Base-by-base conservation (phyloP, 2,797 vertebrate genomes). In the Sylvilagus floridanus region DNA sequence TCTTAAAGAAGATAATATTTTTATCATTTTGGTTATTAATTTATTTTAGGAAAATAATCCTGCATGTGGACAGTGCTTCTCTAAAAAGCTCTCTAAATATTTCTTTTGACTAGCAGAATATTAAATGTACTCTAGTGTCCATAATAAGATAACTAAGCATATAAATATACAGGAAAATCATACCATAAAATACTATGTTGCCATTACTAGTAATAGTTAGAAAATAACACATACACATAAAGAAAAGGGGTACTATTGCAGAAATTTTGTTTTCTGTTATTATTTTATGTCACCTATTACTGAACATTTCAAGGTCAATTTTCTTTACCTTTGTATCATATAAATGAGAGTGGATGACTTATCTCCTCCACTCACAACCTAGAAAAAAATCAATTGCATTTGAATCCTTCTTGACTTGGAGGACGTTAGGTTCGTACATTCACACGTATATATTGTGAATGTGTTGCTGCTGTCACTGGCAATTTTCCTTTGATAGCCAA, bases 331-430 rank as follows among this genome's bases (percentile, higher is more conserved):
- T 1, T 69, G 4, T 81, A n/a, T 83, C 19, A 86, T 9, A 5
- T 76, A 73, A 30, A 63, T 82, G 57, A 50, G 9, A 16, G 32
- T 85, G 1, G 13, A 50, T 87, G 2, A 83, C 2, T 42, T 96
- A 73, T 22, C 17, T 71, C n/a, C 3, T 1, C 35, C 84, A 88
- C 82, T 76, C 24, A 6, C 22, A 76, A 22, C 37, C 5, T 21
- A 30, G 52, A 14, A 91, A 79, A 90, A 42, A 26, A 13, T 65
- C 35, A 77, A 32, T 69, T 66, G 24, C 52, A 76, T 84, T 92
- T 90, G 54, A 93, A 57, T 95, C 93, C 14, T 68, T 82, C 62
- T 91, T 93, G 26, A 84, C 28, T 75, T 76, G 6, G 91, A 87
- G 54, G 73, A 69, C 3, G 5, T 24, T 73, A 7, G 26, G 1